These are phyloP conservation scores for Coregonus sp. DNA, from an alignment of 2,797 vertebrate genomes.

Conservation along the genomic window DNA sequence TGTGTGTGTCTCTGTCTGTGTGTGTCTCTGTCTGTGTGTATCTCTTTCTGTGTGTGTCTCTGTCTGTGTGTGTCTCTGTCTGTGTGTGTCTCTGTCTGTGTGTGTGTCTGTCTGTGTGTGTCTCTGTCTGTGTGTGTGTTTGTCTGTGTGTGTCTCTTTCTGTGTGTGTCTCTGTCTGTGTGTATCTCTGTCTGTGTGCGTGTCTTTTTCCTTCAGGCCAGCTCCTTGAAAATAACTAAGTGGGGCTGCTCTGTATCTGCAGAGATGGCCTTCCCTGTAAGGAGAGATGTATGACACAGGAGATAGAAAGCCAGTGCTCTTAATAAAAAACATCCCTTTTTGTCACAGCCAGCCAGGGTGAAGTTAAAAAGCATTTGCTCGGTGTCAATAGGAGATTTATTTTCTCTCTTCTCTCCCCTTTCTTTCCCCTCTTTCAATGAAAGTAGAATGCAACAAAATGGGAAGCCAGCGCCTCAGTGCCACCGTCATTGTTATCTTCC, in stretches of 20 bases:
- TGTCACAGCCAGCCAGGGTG: slow-evolving; percentile 67
- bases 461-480: slow-evolving; percentile 41
- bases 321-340: slow-evolving; percentile 80
- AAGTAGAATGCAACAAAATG: slow-evolving; percentile 58
- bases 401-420: background rate
- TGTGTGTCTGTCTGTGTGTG: background rate
- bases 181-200: background rate
- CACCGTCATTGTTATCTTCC: slow-evolving; percentile 53
- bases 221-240: slow-evolving; percentile 37
- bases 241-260: slow-evolving; percentile 32
- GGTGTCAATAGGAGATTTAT: slow-evolving; percentile 59
- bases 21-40: background rate
- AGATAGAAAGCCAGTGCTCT: slow-evolving; percentile 72
- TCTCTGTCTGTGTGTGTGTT: background rate
- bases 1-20: background rate
- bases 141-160: background rate
- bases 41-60: background rate
- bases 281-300: slow-evolving; percentile 70
- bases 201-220: background rate
- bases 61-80: background rate
- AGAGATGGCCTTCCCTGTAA: slow-evolving; percentile 68
- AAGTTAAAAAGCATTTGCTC: slow-evolving; percentile 67
- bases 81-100: background rate
- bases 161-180: background rate
- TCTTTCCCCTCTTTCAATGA: slow-evolving; percentile 17